Conservation (phyloP, 1,140 invertebrate genomes). For the Zeugodacus cucurbitae region DNA sequence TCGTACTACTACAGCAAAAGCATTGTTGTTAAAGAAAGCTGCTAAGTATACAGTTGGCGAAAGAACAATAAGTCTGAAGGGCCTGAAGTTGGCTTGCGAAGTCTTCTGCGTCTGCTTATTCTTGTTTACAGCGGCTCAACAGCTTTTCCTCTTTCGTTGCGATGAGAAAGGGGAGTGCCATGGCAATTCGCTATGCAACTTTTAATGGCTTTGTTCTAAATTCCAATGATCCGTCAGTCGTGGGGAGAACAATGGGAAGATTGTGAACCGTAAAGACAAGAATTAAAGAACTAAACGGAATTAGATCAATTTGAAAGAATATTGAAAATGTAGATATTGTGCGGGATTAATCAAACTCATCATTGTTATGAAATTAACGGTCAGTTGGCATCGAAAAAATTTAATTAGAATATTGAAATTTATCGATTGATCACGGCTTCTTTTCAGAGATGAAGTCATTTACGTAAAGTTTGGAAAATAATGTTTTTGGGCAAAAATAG, state of each 20-base stretch:
- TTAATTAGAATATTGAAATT: too few species aligned
- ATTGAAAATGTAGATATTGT: too few species aligned
- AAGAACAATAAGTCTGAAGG: neutral
- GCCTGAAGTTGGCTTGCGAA: neutral
- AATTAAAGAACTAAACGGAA: too few species aligned
- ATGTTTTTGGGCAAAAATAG: too few species aligned
- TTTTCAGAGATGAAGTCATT: too few species aligned
- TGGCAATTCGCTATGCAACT: constrained; percentile 3
- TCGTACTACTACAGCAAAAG: neutral
- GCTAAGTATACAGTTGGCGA: neutral
- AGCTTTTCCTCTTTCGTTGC: neutral
- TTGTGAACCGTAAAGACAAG: neutral
- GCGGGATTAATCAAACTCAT: too few species aligned
- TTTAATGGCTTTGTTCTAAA: constrained; percentile 34
- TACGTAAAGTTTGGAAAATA: too few species aligned
- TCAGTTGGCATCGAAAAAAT: too few species aligned
- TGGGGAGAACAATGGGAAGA: neutral
- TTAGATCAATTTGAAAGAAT: too few species aligned
- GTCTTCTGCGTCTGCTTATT: neutral
- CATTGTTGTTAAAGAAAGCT: neutral
- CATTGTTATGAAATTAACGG: too few species aligned
- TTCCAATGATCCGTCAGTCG: neutral
- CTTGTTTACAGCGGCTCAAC: neutral
- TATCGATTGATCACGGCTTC: too few species aligned
- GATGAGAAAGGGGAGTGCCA: neutral